Conservation (phyloP, 2,113 vertebrate genomes). For the Ahaetulla prasina region DNA sequence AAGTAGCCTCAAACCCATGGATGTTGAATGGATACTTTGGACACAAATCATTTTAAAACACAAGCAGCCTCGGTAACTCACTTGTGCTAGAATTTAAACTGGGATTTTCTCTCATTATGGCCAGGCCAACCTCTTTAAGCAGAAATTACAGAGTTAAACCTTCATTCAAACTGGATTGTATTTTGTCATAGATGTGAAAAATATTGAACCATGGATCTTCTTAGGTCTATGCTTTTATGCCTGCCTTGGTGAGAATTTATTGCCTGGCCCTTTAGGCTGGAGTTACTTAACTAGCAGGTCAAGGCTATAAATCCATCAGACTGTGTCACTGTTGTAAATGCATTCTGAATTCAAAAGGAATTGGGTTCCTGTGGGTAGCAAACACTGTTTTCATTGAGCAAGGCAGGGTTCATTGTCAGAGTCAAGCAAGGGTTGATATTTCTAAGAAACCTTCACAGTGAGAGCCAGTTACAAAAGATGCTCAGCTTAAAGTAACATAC, state of each 20-base stretch:
- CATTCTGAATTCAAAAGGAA: not conserved
- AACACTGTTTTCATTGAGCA: not conserved
- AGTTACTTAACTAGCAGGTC: not conserved
- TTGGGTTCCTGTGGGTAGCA: not conserved
- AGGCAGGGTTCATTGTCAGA: not conserved
- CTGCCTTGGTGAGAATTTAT: not conserved
- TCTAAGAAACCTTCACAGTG: not conserved
- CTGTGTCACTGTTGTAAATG: not conserved
- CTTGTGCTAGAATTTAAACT: not conserved
- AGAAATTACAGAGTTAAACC: not conserved
- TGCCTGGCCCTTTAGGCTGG: not conserved
- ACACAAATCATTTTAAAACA: not conserved
- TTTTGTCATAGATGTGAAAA: not conserved
- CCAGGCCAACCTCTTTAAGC: not conserved
- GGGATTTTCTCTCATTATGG: not conserved
- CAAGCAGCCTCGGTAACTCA: accelerated
- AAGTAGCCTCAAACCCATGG: not conserved
- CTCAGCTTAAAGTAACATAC: not conserved
- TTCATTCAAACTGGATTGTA: not conserved
- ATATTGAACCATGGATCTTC: not conserved
- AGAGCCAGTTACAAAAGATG: not conserved
- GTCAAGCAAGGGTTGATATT: not conserved
- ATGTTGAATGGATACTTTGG: conserved; percentile 39
- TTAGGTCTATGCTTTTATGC: not conserved
- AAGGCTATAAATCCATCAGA: not conserved